Evolutionary conservation across 2,113 vertebrate species (phyloP), one percentile per base, ranked within the genome.

Genomic region (Clupea harengus): DNA sequence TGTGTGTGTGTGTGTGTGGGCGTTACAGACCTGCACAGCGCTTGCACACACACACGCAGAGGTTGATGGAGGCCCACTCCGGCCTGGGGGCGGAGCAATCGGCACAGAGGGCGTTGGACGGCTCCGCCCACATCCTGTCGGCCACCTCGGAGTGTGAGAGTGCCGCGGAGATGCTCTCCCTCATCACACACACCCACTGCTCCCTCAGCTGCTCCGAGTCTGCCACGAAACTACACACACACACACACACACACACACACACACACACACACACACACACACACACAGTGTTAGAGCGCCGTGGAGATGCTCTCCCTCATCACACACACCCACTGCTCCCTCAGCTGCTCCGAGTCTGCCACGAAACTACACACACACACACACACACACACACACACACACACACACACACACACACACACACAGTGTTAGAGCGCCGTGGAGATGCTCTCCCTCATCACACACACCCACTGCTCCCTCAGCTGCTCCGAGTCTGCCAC

Each of bases 51-150:
- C 98, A 97, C 0, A 99, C 94, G 0, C 97, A 96, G 90, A 99
- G 95, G 91, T 99, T 99, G 94, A 99, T 95, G 85, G 98, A 96
- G 1, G 96, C 98, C 98, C 98, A 99, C 57, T 98, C 98, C 0
- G 98, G 98, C 20, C 95, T 94, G 4, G 93, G 81, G 0, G 95
- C 90, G 0, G 93, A 91, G 0, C 98, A 99, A 93, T 99, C 98
- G 0, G 97, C 97, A n/a, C 98, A 99, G 87, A 85, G 84, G 52
- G 94, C 90, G 93, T 99, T 99, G 86, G 95, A 89, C 15, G 96
- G 95, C 87, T 93, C 93, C 0, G 82, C 88, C 98, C 98, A 99
- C 92, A 99, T 95, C 88, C 81, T 94, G 84, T 97, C 93, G 0
- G 96, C 96, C 82, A 99, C 97, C 90, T 99, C 98, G 0, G 91